These are phyloP conservation scores for Spodoptera exigua DNA, from an alignment of 2,888 invertebrate species.

Conservation along the genomic window DNA sequence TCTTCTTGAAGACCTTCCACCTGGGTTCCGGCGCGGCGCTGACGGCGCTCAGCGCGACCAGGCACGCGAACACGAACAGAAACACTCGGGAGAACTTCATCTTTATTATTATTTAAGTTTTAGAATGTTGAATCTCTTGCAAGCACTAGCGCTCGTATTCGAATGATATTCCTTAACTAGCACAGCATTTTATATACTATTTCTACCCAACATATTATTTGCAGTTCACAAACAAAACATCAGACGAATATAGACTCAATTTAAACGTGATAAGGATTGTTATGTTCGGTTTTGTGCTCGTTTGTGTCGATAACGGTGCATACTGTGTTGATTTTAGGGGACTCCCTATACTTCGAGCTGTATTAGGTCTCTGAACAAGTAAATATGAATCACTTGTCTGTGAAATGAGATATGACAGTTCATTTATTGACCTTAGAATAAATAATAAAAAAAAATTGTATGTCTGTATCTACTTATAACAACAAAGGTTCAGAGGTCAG, in stretches of 20 bases:
- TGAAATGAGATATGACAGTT: too few relatives aligned
- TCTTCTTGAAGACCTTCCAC: constrained; percentile 75
- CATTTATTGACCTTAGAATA: too few relatives aligned
- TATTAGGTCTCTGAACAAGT: constrained; percentile 8
- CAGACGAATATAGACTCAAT: constrained; percentile 12
- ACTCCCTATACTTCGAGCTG: constrained; percentile 28
- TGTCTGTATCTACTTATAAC: too few relatives aligned
- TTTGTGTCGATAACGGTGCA: constrained; percentile 19
- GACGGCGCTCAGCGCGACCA: constrained; percentile 65
- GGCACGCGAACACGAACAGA: constrained; percentile 69
- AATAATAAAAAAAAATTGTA: too few relatives aligned
- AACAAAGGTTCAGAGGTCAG: too few relatives aligned
- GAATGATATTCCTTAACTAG: constrained; percentile 43
- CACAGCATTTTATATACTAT: constrained; percentile 34
- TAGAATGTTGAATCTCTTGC: constrained; percentile 20
- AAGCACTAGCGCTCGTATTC: constrained; percentile 12
- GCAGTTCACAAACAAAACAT: neutral
- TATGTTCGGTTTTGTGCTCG: neutral
- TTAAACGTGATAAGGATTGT: neutral
- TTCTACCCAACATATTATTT: neutral
- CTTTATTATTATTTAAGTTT: constrained; percentile 38
- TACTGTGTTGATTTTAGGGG: constrained; percentile 28
- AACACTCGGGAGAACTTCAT: constrained; percentile 72
- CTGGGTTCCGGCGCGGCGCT: constrained; percentile 69
- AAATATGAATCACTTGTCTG: too few relatives aligned